Base-by-base conservation (phyloP, 2,888 invertebrate species). In the Drosophila colorata region DNA sequence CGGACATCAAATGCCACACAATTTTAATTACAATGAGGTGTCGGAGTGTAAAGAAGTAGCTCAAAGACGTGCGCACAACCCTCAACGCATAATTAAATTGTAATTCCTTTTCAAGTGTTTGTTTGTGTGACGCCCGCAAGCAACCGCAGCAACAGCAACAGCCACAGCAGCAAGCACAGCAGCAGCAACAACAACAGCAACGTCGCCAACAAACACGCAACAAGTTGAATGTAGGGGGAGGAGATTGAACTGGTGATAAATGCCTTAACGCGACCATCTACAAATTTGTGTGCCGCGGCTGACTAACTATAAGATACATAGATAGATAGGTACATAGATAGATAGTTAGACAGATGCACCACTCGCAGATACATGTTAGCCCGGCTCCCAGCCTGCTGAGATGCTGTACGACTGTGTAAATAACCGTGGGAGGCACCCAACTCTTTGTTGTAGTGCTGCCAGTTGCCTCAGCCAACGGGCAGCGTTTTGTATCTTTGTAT, bases 21-120 rank as follows among this genome's bases (percentile, higher is more conserved):
- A 55, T 78, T 85, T 82, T 89, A 89, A 88, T 86, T 86, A 87
- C 85, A 73, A 56, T 70, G 58, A 78, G 78, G 74, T 75, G 87
- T 59, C 78, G 65, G 71, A 66, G 85, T 81, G 77, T 84, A 74
- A 84, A 81, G 33, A 70, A 76, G 71, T 70, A 66, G 65, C 72
- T 69, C 66, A 72, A 87, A 83, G 72, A 75, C 73, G 72, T 66
- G 70, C 74, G 46, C 68, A 44, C 69, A 71, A 68, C 78, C 77
- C 76, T 75, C 76, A 57, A 60, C 52, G 76, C 78, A 76, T 89
- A 90, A 89, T 89, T 89, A 89, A 89, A 90, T 87, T 83, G 89
- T 90, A 90, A 90, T 89, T 89, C 80, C 80, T 78, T 81, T 83
- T 83, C 68, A 78, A 87, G 87, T 86, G 80, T 72, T 82, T 82